These are phyloP conservation scores for Heliocidaris erythrogramma DNA, from an alignment of 35 echinoderm and acorn worm genomes.

Conservation along the genomic window DNA sequence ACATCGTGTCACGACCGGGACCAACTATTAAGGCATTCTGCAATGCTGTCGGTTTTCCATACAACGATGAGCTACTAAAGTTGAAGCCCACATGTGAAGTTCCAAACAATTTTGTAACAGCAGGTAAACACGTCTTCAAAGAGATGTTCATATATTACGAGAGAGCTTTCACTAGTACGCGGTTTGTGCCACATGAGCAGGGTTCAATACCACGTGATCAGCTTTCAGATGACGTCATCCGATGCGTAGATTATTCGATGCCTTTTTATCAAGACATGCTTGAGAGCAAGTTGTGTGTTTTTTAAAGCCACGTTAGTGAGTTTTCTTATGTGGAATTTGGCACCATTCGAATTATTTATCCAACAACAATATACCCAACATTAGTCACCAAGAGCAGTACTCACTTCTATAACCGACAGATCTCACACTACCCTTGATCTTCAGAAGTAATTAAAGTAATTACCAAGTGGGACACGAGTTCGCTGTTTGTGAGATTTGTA, in stretches of 20 bases:
- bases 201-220: slow-evolving; percentile 16
- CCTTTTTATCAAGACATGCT: background rate
- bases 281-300: background rate
- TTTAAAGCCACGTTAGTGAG: background rate
- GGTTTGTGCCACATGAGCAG: background rate
- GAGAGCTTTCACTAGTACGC: background rate
- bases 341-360: background rate
- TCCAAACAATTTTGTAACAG: background rate
- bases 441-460: too few relatives aligned
- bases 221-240: slow-evolving; percentile 22
- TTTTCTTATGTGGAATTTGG: too few relatives aligned
- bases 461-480: too few relatives aligned
- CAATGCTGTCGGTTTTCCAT: background rate
- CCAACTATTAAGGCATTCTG: slow-evolving; percentile 16
- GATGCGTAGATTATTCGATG: background rate
- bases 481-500: too few relatives aligned
- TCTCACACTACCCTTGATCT: too few relatives aligned
- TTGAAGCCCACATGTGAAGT: slow-evolving; percentile 31
- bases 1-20: background rate
- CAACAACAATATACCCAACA: too few relatives aligned
- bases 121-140: background rate
- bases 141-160: background rate
- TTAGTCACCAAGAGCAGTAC: too few relatives aligned
- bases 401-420: too few relatives aligned
- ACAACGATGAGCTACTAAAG: background rate